Conservation (phyloP, 2,797 vertebrate species). For the Nasua narica region DNA sequence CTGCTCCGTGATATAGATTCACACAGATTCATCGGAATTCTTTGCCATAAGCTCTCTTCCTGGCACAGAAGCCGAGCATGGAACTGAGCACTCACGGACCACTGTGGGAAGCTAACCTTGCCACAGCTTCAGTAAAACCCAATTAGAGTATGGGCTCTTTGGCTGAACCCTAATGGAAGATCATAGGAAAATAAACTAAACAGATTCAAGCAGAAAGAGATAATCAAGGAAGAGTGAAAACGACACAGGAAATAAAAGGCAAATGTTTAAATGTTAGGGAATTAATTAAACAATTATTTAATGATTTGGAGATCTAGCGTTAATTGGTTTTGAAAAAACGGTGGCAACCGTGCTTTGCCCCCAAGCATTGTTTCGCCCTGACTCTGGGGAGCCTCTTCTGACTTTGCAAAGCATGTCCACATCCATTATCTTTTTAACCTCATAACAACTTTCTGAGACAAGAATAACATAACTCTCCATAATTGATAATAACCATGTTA, state of each 20-base stretch:
- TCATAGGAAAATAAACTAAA: background rate
- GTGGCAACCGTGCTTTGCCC: background rate
- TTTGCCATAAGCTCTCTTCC: background rate
- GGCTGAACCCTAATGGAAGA: background rate
- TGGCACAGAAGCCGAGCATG: background rate
- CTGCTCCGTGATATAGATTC: background rate
- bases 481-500: background rate
- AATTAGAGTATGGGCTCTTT: background rate
- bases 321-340: background rate
- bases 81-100: background rate
- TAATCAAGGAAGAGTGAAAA: background rate
- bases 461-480: background rate
- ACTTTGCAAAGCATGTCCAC: background rate
- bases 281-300: background rate
- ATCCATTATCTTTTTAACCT: background rate
- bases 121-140: background rate
- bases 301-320: background rate
- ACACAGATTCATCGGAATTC: background rate
- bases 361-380: background rate
- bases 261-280: background rate
- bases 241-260: background rate
- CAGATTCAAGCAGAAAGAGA: background rate
- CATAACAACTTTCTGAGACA: background rate
- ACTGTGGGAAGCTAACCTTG: background rate
- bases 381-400: background rate